These are phyloP conservation scores for Ibidorhyncha struthersii DNA, from an alignment of 2,113 vertebrate genomes.

Conservation along the genomic window DNA sequence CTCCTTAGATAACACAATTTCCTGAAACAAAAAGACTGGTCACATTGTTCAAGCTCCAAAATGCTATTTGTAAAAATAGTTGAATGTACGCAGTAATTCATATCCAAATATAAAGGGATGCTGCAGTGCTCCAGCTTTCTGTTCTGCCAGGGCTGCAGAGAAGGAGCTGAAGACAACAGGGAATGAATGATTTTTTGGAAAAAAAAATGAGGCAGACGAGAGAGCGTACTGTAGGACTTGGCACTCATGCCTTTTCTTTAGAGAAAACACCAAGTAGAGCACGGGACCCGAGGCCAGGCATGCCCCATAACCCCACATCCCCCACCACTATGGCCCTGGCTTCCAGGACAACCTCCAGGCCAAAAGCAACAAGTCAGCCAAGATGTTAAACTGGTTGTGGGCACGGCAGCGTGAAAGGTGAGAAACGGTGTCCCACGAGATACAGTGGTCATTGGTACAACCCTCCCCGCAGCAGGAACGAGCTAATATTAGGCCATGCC, in stretches of 20 bases:
- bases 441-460: background rate
- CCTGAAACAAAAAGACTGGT: background rate
- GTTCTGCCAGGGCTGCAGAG: background rate
- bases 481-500: rapidly evolving
- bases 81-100: rapidly evolving
- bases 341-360: background rate
- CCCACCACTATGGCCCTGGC: rapidly evolving
- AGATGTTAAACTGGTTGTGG: background rate
- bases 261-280: background rate
- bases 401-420: background rate
- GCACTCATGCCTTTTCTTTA: background rate
- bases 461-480: background rate
- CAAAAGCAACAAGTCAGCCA: background rate
- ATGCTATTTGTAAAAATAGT: background rate
- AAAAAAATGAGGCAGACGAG: background rate
- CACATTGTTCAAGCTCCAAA: background rate
- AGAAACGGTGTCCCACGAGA: rapidly evolving
- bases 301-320: rapidly evolving
- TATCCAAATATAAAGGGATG: background rate
- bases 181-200: background rate
- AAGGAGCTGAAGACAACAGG: background rate
- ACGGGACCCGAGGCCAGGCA: rapidly evolving
- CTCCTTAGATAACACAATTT: constrained; percentile 36
- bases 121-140: background rate
- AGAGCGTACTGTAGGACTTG: rapidly evolving